Base-by-base conservation (phyloP, 2,113 vertebrate genomes). In the human region DNA sequence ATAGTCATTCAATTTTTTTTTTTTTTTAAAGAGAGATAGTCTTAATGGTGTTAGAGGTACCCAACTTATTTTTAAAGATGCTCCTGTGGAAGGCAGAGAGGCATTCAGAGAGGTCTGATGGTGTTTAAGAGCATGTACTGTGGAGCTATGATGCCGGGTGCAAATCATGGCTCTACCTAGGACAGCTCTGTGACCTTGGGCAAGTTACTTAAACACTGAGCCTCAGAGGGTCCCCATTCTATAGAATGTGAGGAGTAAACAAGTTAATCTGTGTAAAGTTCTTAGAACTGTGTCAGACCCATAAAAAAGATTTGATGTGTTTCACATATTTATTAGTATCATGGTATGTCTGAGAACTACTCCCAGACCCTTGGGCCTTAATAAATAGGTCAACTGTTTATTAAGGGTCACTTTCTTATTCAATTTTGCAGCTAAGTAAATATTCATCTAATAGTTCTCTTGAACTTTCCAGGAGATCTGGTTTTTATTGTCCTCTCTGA, bases 91-190 rank as follows among this genome's bases (percentile, higher is more conserved):
- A 90, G 45, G 8, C 8, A 38, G 14, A 91, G 32, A 90, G 57
- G 57, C 16, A 18, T 3, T 12, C 7, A 57, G 32, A 76, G 38
- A 48, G 45, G 2, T 90, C 66, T 35, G 40, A 25, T 64, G 11
- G 14, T 35, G 5, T 38, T 25, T 13, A n/a, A 17, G 38, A n/a
- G 7, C 2, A 66, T 4, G 27, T 6, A 3, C 1, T 3, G 4
- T 2, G 35, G 13, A 59, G 9, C 57, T 57, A 59, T 45, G 16
- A 11, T 50, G 45, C 38, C 9, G 30, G 13, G 18, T 76, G 9
- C 32, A 35, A 57, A 66, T 59, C 38, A 40, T 3, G 48, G 23
- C n/a, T 50, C 20, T 10, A 45, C 25, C 6, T 6, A 17, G 18
- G 68, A 43, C 20, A 55, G 38, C 35, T 90, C 35, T 89, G 79